Conservation (phyloP, 1,140 invertebrate species). For the Eueides isabella region DNA sequence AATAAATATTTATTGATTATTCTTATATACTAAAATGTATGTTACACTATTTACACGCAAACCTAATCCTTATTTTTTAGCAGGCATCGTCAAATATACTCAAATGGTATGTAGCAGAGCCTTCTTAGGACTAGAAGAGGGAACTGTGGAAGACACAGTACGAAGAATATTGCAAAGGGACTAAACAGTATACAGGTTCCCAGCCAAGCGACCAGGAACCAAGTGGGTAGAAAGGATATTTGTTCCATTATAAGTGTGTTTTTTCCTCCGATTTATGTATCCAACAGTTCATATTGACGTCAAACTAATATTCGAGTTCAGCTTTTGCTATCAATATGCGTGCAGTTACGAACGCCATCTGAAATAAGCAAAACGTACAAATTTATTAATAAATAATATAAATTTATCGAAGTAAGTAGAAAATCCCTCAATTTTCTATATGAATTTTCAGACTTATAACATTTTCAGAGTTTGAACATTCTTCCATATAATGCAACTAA, state of each 20-base stretch:
- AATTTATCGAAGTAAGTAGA: too few species aligned
- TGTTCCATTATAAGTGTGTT: conserved; percentile 65
- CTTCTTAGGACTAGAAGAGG: conserved; percentile 79
- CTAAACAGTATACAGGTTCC: conserved; percentile 78
- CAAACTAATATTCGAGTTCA: conserved; percentile 40
- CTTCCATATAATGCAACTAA: too few species aligned
- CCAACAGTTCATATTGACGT: conserved; percentile 61
- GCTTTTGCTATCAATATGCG: conserved; percentile 45
- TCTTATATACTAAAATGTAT: conserved; percentile 20
- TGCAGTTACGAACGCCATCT: conserved; percentile 77
- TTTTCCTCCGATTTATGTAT: conserved; percentile 39
- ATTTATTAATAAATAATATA: background rate
- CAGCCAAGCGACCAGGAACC: conserved; percentile 78
- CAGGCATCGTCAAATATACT: conserved; percentile 72
- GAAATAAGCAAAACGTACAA: conserved; percentile 47
- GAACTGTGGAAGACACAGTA: conserved; percentile 79
- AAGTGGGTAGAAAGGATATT: conserved; percentile 70
- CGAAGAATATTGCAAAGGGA: conserved; percentile 80
- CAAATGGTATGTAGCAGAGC: conserved; percentile 81
- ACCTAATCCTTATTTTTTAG: conserved; percentile 15
- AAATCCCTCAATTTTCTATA: too few species aligned
- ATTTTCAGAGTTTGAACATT: too few species aligned
- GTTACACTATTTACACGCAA: conserved; percentile 42
- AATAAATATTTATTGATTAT: conserved; percentile 35
- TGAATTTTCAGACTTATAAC: too few species aligned